A percentile compares a stretch with the other conserved stretches of the same genome.
These are phyloP conservation scores for Rapana venosa DNA, from an alignment of 2,888 invertebrate species.

Conservation along the genomic window DNA sequence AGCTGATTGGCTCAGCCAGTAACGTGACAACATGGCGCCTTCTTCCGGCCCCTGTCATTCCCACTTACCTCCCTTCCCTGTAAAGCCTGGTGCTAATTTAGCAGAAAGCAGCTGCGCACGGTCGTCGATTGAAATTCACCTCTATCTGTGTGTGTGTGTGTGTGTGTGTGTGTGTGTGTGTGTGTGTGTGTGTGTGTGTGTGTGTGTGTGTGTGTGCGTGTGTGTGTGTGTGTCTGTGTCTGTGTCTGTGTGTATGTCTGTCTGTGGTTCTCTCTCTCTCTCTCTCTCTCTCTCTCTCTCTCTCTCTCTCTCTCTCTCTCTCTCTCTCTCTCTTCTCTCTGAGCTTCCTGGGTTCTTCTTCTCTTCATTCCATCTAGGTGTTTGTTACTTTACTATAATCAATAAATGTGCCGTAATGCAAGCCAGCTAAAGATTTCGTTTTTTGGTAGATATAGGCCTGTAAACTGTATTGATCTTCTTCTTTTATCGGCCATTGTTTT, in stretches of 20 bases:
- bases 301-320: too few relatives aligned
- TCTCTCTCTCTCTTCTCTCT: not conserved
- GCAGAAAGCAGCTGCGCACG: not conserved
- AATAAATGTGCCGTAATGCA: too few relatives aligned
- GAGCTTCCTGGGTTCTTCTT: too few relatives aligned
- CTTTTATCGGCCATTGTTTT: too few relatives aligned
- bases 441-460: too few relatives aligned
- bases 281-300: not conserved
- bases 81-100: slow-evolving; percentile 8
- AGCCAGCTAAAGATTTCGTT: too few relatives aligned
- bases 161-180: not conserved
- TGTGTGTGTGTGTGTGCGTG: not conserved
- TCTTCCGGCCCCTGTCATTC: not conserved
- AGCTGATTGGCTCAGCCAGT: slow-evolving; percentile 26
- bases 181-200: not conserved
- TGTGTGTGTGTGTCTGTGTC: not conserved
- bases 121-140: not conserved
- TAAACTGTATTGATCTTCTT: too few relatives aligned
- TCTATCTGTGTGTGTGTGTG: not conserved
- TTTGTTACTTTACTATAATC: too few relatives aligned
- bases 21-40: slow-evolving; percentile 19
- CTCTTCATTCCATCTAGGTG: too few relatives aligned
- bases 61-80: not conserved
- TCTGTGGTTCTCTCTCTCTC: not conserved
- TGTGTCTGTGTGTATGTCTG: not conserved